phyloP scores from a whole-genome alignment of 1,140 invertebrate species.

The Andrena cerasifolii region DNA sequence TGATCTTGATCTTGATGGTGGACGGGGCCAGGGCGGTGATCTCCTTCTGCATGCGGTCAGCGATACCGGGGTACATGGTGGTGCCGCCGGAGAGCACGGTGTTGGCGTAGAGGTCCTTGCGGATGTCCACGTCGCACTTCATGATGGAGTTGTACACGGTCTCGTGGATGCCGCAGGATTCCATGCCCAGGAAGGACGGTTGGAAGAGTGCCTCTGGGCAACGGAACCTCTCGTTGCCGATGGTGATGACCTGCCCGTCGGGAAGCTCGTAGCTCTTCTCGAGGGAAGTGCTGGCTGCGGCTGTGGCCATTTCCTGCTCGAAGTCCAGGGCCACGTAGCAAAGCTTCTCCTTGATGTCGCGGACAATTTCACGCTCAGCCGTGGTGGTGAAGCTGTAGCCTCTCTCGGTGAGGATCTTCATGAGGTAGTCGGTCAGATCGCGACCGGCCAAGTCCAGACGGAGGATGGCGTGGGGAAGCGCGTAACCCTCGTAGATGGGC shows the following conservation, averaged over 20 bases:
- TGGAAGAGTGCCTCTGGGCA: constrained; percentile 94
- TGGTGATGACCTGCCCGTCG: constrained; percentile 91
- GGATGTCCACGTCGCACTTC: constrained; percentile 94
- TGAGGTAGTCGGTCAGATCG: constrained; percentile 93
- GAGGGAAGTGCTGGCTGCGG: constrained; percentile 89
- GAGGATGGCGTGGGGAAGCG: constrained; percentile 90
- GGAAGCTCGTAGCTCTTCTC: constrained; percentile 93
- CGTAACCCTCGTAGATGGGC: constrained; percentile 94
- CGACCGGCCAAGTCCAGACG: constrained; percentile 94
- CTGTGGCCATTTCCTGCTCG: constrained; percentile 95
- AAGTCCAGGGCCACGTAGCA: constrained; percentile 91
- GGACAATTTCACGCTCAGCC: constrained; percentile 91
- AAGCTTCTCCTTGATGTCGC: constrained; percentile 97
- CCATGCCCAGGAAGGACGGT: constrained; percentile 91
- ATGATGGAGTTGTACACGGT: constrained; percentile 95
- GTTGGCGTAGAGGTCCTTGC: constrained; percentile 90
- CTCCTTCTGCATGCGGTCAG: constrained; percentile 93
- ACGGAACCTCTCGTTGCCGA: constrained; percentile 94
- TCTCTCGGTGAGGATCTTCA: constrained; percentile 95
- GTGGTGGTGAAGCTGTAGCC: constrained; percentile 91
- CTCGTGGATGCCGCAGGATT: constrained; percentile 92
- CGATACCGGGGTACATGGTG: constrained; percentile 96
- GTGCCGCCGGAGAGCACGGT: constrained; percentile 91
- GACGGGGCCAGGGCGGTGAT: constrained; percentile 90
- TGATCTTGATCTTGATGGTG: constrained; percentile 97